Conservation (phyloP, 2,113 vertebrate genomes). For the Bettongia penicillata region DNA sequence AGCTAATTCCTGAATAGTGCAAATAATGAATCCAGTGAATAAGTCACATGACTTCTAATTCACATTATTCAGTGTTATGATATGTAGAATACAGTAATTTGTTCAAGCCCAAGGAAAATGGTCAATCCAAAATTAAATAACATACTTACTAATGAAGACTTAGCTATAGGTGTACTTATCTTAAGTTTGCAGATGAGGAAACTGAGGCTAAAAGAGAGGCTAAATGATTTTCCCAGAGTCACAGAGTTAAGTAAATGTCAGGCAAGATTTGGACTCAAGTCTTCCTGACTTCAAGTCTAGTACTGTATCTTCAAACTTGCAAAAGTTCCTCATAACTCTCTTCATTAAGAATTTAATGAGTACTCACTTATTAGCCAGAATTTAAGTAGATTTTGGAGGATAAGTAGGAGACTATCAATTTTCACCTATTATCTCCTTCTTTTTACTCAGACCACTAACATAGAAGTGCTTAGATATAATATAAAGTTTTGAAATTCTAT, state of each 20-base stretch:
- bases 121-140: not conserved
- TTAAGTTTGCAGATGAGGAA: not conserved
- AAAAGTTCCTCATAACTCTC: not conserved
- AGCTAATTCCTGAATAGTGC: not conserved
- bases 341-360: not conserved
- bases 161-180: not conserved
- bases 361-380: not conserved
- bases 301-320: not conserved
- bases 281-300: not conserved
- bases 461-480: not conserved
- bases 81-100: not conserved
- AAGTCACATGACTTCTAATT: not conserved
- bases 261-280: not conserved
- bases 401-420: not conserved
- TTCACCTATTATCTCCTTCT: not conserved
- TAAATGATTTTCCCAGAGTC: not conserved
- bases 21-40: not conserved
- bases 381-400: not conserved
- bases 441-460: not conserved
- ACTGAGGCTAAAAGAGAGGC: not conserved
- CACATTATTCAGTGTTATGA: not conserved
- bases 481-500: not conserved
- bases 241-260: not conserved
- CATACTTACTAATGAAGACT: not conserved
- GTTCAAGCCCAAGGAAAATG: not conserved